These are phyloP conservation scores for Corydoras maculifer DNA, from an alignment of 2,113 vertebrate genomes.

Conservation along the genomic window DNA sequence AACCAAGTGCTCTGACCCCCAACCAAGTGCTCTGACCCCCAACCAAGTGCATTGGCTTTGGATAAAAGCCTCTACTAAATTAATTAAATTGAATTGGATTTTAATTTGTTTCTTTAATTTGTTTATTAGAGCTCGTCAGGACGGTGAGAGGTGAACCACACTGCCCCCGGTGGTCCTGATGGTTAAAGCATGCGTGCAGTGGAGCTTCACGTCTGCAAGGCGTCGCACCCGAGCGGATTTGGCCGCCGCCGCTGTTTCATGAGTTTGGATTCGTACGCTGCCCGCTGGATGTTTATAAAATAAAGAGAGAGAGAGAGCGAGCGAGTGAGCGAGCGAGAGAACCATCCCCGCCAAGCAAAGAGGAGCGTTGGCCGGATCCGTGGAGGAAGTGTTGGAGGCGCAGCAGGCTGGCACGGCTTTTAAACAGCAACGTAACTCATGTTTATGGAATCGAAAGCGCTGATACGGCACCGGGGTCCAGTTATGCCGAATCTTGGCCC, in stretches of 20 bases:
- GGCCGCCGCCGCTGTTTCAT: conserved; percentile 46
- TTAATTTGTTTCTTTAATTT: too few relatives aligned
- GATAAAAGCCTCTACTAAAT: too few relatives aligned
- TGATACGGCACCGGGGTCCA: conserved; percentile 33
- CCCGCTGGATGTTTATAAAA: conserved; percentile 7
- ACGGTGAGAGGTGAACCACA: not conserved
- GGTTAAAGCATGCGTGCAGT: conserved; percentile 4
- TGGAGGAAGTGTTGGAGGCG: conserved; percentile 24
- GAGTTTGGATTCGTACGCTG: conserved; percentile 37
- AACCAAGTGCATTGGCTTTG: too few relatives aligned
- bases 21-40: too few relatives aligned
- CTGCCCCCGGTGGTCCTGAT: not conserved
- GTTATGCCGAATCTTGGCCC: conserved; percentile 19
- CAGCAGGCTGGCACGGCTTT: conserved; percentile 26
- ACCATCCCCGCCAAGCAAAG: conserved; percentile 15
- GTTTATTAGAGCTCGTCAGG: too few relatives aligned
- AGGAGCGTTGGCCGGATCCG: conserved; percentile 12
- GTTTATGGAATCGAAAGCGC: conserved; percentile 17
- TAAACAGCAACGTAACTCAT: conserved; percentile 11
- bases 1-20: too few relatives aligned
- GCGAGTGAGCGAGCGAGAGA: not conserved
- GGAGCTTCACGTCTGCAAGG: conserved; percentile 24
- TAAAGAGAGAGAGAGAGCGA: not conserved
- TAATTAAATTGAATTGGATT: too few relatives aligned
- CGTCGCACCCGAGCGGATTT: conserved; percentile 44